A percentile compares a stretch with the other conserved stretches of the same genome.
Conservation (phyloP, 2,113 vertebrate genomes). For the Rissa tridactyla region DNA sequence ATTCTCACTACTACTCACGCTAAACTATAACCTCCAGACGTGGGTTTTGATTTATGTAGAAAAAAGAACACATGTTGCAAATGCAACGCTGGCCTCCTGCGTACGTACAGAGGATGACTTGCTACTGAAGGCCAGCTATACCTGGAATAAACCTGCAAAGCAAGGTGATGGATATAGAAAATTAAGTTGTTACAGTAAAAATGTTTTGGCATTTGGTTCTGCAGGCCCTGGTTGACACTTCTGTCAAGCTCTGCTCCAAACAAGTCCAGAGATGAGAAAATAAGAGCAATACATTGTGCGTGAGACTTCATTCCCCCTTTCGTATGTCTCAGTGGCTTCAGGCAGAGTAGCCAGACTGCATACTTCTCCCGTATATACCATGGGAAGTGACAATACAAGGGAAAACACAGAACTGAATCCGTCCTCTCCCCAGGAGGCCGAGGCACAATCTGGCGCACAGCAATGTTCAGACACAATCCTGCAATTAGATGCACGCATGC, state of each 20-base stretch:
- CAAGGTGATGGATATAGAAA: neutral
- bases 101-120: rapidly evolving
- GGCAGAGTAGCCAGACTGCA: neutral
- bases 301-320: neutral
- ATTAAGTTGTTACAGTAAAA: neutral
- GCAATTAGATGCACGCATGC: rapidly evolving
- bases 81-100: neutral
- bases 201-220: neutral
- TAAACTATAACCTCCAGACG: neutral
- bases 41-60: neutral
- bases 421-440: neutral
- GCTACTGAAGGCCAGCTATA: neutral
- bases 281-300: neutral
- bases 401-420: neutral
- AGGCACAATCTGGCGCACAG: neutral
- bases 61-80: neutral
- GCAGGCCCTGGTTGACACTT: neutral
- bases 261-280: neutral
- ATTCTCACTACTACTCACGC: neutral
- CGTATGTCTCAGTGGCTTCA: neutral
- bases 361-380: neutral
- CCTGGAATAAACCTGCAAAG: neutral
- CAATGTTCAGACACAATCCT: neutral
- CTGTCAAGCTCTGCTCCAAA: neutral
- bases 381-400: neutral